A percentile compares a stretch with the other conserved stretches of the same genome.
Evolutionary conservation across 2,113 vertebrate species (phyloP).

Genomic region (Hipposideros armiger): DNA sequence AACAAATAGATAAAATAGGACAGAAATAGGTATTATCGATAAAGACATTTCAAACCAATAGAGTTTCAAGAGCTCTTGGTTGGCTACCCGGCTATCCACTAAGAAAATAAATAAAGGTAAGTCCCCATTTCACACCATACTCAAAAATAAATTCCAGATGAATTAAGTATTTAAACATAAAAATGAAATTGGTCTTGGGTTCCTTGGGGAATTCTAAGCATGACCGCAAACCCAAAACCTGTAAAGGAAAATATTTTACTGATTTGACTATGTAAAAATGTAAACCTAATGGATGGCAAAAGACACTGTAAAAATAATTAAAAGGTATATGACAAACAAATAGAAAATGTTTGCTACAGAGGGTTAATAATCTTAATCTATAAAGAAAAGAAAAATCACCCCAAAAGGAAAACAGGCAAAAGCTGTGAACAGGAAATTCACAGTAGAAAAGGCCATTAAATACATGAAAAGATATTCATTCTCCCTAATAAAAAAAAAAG

Average conservation of each 20-base stretch:
- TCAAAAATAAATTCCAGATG: background rate
- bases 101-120: background rate
- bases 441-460: background rate
- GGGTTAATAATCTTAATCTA: background rate
- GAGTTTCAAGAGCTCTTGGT: background rate
- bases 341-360: background rate
- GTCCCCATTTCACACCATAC: background rate
- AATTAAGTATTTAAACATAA: background rate
- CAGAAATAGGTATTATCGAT: background rate
- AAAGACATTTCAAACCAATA: background rate
- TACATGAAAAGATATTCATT: background rate
- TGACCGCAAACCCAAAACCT: background rate
- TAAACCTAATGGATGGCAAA: background rate
- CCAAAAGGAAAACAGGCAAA: background rate
- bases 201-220: background rate
- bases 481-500: background rate
- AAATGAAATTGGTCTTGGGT: background rate
- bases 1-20: background rate
- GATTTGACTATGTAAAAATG: background rate
- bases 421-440: background rate
- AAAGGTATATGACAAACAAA: background rate
- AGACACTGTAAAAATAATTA: background rate
- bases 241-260: background rate
- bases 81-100: background rate
- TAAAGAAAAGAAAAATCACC: background rate